Evolutionary conservation across 2,888 invertebrate genomes (phyloP).

Genomic region (Rhagonycha lutea): DNA sequence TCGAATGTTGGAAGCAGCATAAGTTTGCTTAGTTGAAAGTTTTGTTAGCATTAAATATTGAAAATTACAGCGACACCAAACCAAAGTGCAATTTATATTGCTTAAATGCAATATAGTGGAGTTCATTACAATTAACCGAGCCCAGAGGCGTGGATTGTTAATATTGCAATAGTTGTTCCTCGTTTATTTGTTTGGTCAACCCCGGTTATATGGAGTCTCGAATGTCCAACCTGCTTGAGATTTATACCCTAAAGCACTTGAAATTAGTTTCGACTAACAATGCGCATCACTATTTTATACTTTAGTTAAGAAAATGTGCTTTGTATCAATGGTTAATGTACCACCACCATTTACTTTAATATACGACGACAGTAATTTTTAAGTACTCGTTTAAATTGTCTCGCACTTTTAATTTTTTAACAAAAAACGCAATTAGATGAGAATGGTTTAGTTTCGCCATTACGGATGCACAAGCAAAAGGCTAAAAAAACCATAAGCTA

Average conservation of each 20-base stretch:
- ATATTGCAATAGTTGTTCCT: conserved; percentile 31
- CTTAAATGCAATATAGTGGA: conserved; percentile 25
- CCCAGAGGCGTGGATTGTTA: conserved; percentile 26
- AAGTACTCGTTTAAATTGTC: not conserved
- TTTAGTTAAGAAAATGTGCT: conserved; percentile 19
- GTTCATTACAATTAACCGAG: conserved; percentile 30
- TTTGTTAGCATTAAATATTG: not conserved
- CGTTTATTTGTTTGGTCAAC: conserved; percentile 5
- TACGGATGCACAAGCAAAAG: not conserved
- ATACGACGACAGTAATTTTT: not conserved
- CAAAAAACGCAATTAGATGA: not conserved
- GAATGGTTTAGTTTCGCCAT: not conserved
- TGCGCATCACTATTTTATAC: conserved; percentile 17
- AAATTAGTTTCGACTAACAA: conserved; percentile 24
- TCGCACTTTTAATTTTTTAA: not conserved
- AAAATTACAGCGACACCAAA: conserved; percentile 8
- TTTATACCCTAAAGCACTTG: conserved; percentile 20
- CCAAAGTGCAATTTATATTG: conserved; percentile 23
- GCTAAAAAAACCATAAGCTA: not conserved
- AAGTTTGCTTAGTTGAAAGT: not conserved
- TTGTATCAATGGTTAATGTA: conserved; percentile 16
- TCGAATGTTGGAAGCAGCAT: not conserved
- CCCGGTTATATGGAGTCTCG: not conserved
- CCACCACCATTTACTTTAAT: conserved; percentile 16
- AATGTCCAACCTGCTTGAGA: conserved; percentile 23